phyloP scores from a whole-genome alignment of 2,888 invertebrate species.

The Liodrosophila aerea region DNA sequence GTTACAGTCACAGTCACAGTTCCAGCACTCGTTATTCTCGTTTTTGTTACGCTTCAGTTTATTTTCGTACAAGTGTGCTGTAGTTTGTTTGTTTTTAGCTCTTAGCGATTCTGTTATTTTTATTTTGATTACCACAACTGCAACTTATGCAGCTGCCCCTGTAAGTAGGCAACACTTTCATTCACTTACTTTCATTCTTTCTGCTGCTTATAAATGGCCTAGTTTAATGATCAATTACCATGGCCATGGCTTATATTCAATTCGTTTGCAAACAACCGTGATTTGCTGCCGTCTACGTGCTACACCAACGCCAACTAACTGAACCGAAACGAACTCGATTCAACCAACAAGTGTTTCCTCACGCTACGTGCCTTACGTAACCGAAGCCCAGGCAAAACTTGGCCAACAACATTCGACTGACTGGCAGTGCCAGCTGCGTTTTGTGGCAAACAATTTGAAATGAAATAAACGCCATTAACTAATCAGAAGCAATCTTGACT shows the following conservation, averaged over 20 bases:
- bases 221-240: constrained; percentile 29
- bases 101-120: constrained; percentile 39
- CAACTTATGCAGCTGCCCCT: constrained; percentile 21
- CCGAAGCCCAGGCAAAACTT: constrained; percentile 30
- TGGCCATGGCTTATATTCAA: constrained; percentile 52
- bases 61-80: constrained; percentile 42
- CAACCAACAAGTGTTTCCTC: constrained; percentile 69
- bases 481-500: constrained; percentile 53
- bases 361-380: constrained; percentile 60
- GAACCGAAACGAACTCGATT: constrained; percentile 3
- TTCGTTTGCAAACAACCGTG: constrained; percentile 60
- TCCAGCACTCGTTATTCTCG: constrained; percentile 12
- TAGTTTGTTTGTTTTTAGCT: constrained; percentile 25
- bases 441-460: constrained; percentile 45
- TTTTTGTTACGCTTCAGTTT: constrained; percentile 22
- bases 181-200: constrained; percentile 15
- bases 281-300: constrained; percentile 59
- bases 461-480: constrained; percentile 72
- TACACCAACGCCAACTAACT: constrained; percentile 22
- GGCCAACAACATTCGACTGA: background rate
- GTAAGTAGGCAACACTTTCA: constrained; percentile 42
- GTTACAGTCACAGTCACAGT: constrained; percentile 24
- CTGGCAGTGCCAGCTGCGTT: constrained; percentile 4
- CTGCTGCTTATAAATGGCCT: background rate
- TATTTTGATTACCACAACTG: constrained; percentile 17